phyloP scores from a whole-genome alignment of 2,113 vertebrate genomes.

The Perognathus longimembris region DNA sequence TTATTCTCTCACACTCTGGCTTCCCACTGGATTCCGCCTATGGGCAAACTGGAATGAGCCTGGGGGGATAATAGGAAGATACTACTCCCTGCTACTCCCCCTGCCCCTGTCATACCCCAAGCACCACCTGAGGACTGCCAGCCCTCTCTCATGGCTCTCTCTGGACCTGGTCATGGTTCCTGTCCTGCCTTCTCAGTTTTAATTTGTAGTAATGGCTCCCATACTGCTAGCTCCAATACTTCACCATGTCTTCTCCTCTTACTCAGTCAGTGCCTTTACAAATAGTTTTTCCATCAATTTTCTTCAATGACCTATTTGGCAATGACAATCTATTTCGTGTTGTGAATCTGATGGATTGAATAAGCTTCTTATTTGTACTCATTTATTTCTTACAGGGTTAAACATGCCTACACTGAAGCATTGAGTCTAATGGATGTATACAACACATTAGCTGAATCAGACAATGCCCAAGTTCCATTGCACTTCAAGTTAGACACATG shows the following conservation, averaged over 20 bases:
- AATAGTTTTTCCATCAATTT: not conserved
- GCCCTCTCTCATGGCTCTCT: not conserved
- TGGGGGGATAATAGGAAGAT: not conserved
- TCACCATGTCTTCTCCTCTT: not conserved
- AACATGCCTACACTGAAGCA: not conserved
- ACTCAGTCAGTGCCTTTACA: not conserved
- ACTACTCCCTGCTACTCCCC: no score
- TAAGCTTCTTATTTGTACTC: not conserved
- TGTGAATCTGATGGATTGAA: not conserved
- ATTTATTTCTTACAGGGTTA: constrained; percentile 1
- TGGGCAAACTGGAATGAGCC: not conserved
- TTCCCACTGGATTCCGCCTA: not conserved
- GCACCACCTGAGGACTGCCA: not conserved
- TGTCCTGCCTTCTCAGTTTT: not conserved
- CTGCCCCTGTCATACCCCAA: no score
- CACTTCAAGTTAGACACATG: not conserved
- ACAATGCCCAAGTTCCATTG: not conserved
- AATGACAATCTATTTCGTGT: not conserved
- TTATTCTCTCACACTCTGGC: not conserved
- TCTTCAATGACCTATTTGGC: not conserved
- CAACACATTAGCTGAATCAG: not conserved
- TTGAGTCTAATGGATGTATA: not conserved
- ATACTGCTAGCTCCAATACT: not conserved
- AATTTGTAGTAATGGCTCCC: not conserved
- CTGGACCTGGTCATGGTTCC: not conserved